Base-by-base conservation (phyloP, 2,888 invertebrate genomes). In the Embidobia sp. region DNA sequence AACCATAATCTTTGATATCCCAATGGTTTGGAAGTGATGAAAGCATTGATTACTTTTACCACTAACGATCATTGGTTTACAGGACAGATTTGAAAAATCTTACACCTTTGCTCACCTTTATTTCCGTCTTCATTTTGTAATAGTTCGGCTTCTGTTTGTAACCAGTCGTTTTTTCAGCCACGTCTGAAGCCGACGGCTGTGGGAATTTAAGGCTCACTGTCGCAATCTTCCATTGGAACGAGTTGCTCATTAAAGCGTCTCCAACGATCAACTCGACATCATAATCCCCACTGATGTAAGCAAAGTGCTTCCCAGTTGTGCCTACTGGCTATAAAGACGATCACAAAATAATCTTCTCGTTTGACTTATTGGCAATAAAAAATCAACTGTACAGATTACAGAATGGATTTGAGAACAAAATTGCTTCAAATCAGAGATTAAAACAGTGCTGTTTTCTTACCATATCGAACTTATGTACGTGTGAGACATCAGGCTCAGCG, bases 401-500 rank as follows among this genome's bases (percentile, higher is more conserved):
- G n/a, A n/a, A n/a, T n/a, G n/a, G n/a, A n/a, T n/a, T n/a, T n/a
- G n/a, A n/a, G n/a, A n/a, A n/a, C n/a, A n/a, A n/a, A n/a, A n/a
- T n/a, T n/a, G n/a, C n/a, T n/a, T n/a, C n/a, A n/a, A n/a, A n/a
- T n/a, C n/a, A n/a, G n/a, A n/a, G n/a, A n/a, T n/a, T n/a, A n/a
- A n/a, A n/a, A n/a, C n/a, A n/a, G n/a, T n/a, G n/a, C n/a, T n/a
- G n/a, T n/a, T n/a, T n/a, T n/a, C 92, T 89, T 84, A 96, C 96
- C 93, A 99, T 93, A 86, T 98, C 98, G 79, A 98, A 95, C 90
- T 96, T 97, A 90, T 98, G 98, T 0, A 93, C 90, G 85, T 93
- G 93, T 53, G 92, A 90, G 77, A 91, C 91, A 86, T 98, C 98
- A 2, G 95, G 94, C 87, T 98, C 98, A 0, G 98, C 97, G 2